phyloP scores from a whole-genome alignment of 2,888 invertebrate genomes.

The Latrodectus hesperus region DNA sequence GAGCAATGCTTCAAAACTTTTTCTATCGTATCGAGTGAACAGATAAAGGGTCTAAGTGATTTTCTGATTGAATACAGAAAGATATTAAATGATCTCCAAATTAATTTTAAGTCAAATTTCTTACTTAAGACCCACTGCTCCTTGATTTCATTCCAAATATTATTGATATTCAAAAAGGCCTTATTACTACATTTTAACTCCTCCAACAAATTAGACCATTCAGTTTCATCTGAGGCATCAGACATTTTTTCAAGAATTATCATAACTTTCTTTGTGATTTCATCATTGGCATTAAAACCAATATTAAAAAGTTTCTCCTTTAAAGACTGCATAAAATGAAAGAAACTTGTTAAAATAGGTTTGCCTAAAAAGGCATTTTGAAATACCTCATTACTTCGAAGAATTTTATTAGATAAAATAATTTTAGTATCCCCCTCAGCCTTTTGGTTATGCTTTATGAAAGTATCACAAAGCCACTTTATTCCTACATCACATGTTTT shows the following conservation, averaged over 20 bases:
- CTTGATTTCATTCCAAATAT: slow-evolving; percentile 26
- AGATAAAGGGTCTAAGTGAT: slow-evolving; percentile 18
- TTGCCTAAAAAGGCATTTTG: slow-evolving; percentile 26
- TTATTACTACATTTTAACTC: slow-evolving; percentile 17
- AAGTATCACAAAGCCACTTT: slow-evolving; percentile 42
- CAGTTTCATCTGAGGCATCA: slow-evolving; percentile 28
- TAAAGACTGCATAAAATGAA: slow-evolving; percentile 41
- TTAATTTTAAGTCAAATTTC: slow-evolving; percentile 19
- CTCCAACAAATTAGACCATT: slow-evolving; percentile 22
- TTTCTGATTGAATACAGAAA: slow-evolving; percentile 23
- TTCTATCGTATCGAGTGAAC: slow-evolving; percentile 19
- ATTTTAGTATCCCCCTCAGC: slow-evolving; percentile 25
- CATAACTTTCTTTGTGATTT: slow-evolving; percentile 22
- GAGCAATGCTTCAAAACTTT: slow-evolving; percentile 5
- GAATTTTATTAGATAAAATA: slow-evolving; percentile 25
- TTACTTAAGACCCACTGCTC: slow-evolving; percentile 27
- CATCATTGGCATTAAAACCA: not conserved
- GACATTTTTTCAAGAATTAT: slow-evolving; percentile 44
- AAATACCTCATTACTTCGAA: slow-evolving; percentile 4
- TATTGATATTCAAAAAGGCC: slow-evolving; percentile 5
- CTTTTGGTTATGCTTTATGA: slow-evolving; percentile 42
- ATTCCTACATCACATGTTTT: slow-evolving; percentile 19
- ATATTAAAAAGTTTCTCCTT: slow-evolving; percentile 34
- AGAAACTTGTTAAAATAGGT: slow-evolving; percentile 20
- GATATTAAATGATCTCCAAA: slow-evolving; percentile 39